Conservation (phyloP, 2,888 invertebrate genomes). For the Sinotaia quadrata region DNA sequence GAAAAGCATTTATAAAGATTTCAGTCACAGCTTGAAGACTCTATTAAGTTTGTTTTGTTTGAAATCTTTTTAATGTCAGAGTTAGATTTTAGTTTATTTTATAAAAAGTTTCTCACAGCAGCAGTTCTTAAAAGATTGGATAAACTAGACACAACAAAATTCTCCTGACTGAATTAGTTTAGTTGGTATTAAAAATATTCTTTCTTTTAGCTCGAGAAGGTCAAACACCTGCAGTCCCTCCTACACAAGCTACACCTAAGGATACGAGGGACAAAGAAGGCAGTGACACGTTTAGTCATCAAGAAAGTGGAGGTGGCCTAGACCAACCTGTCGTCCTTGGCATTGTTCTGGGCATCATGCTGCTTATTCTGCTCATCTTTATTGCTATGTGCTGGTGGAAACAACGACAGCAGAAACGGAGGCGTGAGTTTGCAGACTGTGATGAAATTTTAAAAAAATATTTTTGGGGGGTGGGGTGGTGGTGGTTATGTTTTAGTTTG, state of each 20-base stretch:
- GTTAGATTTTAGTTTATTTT: no score
- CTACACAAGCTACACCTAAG: background rate
- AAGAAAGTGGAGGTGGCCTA: slow-evolving; percentile 44
- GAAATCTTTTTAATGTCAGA: no score
- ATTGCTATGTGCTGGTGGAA: slow-evolving; percentile 70
- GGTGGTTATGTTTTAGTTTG: background rate
- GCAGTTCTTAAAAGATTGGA: no score
- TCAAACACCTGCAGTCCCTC: background rate
- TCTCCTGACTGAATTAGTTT: no score
- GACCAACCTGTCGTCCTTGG: slow-evolving; percentile 67
- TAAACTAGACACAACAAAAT: no score
- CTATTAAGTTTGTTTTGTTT: background rate
- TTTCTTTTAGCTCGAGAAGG: slow-evolving; percentile 4
- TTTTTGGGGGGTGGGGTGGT: no score
- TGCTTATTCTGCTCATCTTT: slow-evolving; percentile 65
- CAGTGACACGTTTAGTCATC: background rate
- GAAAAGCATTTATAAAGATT: background rate
- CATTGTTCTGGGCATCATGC: slow-evolving; percentile 67
- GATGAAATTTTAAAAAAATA: no score
- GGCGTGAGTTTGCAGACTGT: slow-evolving; percentile 33
- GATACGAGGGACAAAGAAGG: background rate
- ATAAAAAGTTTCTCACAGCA: no score
- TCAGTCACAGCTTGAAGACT: background rate
- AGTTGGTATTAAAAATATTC: no score
- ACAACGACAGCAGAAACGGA: slow-evolving; percentile 66